Base-by-base conservation (phyloP, 2,113 vertebrate species). In the Gambusia affinis region DNA sequence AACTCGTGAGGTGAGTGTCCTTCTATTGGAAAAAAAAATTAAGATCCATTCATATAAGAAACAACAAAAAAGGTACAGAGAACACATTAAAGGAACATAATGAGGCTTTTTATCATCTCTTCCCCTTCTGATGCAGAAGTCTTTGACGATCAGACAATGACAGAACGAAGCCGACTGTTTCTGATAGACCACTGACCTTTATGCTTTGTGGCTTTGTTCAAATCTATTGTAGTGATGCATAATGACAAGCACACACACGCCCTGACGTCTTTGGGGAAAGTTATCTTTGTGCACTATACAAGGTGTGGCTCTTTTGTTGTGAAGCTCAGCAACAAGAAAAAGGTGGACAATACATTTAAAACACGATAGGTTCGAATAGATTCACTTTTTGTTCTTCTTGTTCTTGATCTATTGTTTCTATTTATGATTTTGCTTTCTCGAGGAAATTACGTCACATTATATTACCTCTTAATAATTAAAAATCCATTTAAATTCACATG, bases 141-240 rank as follows among this genome's bases (percentile, higher is more conserved):
- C 57, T 75, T 66, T 71, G 35, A 39, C 28, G 4, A 19, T 24
- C 35, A 67, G 78, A 73, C 60, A 42, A 64, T 73, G 33, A 72
- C 67, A 51, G 77, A 78, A 67, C 71, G 74, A 86, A 72, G 54
- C 12, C 12, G 6, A 1, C 29, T 60, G 47, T 57, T 7, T 3
- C 64, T 31, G 19, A 70, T 47, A 67, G 60, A 67, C 72, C 66
- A 57, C 61, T 65, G 76, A 69, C 22, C 17, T 68, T 85, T 37
- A 31, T 80, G 70, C 70, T 57, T 27, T 63, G 42, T 61, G 76
- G 67, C 51, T 64, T 29, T 72, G 51, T 60, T 37, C 42, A 80
- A 73, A 83, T 81, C 76, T 84, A 81, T 91, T 88, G 79, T 85
- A 81, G 65, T 80, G 76, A 82, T 80, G 73, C 51, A n/a, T 65